Conservation (phyloP, 2,888 invertebrate genomes). For the Cosmopolites sordidus region DNA sequence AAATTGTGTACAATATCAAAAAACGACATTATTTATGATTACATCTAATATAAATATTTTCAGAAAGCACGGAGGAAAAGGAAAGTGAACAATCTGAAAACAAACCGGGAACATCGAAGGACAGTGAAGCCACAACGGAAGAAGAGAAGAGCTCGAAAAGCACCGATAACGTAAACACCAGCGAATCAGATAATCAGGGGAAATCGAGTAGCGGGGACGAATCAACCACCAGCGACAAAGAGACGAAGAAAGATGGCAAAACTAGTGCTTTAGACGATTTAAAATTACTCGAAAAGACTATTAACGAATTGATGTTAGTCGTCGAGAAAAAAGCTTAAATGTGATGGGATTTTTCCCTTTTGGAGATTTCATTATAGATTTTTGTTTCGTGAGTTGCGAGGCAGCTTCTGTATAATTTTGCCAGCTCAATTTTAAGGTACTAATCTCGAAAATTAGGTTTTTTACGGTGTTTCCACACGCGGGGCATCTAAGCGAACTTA, state of each 20-base stretch:
- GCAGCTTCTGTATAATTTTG: too few species aligned
- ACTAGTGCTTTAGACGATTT: constrained; percentile 40
- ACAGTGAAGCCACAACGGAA: constrained; percentile 14
- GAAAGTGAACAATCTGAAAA: constrained; percentile 11
- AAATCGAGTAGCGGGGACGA: constrained; percentile 15
- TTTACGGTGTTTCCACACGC: too few species aligned
- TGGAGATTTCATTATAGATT: too few species aligned
- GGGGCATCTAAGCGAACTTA: too few species aligned
- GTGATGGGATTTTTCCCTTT: constrained; percentile 8
- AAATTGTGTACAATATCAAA: too few species aligned
- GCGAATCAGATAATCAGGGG: constrained; percentile 14
- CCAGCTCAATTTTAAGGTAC: too few species aligned
- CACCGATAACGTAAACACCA: constrained; percentile 26
- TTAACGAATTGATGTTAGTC: constrained; percentile 45
- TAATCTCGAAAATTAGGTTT: too few species aligned
- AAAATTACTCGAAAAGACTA: constrained; percentile 43
- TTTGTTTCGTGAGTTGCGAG: too few species aligned
- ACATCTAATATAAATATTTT: too few species aligned
- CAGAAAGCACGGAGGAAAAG: constrained; percentile 29
- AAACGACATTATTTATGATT: too few species aligned
- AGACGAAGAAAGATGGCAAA: constrained; percentile 34
- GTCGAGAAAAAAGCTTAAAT: constrained; percentile 44
- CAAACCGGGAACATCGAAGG: constrained; percentile 41
- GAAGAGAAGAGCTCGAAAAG: constrained; percentile 12
- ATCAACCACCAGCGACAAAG: constrained; percentile 32